Percentiles rank a stretch among this genome's conserved stretches.
Evolutionary conservation across 1,140 invertebrate species (phyloP).

Genomic region (Wasmannia auropunctata): DNA sequence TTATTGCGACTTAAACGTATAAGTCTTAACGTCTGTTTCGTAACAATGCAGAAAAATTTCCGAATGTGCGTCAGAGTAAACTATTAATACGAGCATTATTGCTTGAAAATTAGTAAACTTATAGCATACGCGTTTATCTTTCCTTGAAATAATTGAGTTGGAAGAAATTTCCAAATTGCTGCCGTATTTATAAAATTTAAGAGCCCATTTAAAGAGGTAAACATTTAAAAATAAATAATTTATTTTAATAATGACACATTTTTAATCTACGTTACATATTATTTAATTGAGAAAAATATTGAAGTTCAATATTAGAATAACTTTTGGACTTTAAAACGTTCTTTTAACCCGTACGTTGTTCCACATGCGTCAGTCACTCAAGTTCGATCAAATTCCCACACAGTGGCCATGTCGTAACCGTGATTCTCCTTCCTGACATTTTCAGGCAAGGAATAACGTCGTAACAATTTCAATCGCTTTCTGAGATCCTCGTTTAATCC

Average conservation of each 20-base stretch:
- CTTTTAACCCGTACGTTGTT: neutral
- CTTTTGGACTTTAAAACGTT: conserved; percentile 5
- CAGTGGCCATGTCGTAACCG: conserved; percentile 73
- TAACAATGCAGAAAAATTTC: neutral
- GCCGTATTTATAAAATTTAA: neutral
- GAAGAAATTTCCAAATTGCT: neutral
- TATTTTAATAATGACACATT: neutral
- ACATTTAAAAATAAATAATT: neutral
- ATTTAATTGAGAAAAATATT: neutral
- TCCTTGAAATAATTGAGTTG: neutral
- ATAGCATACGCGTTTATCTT: neutral
- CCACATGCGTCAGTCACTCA: neutral
- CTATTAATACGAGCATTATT: neutral
- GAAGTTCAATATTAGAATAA: neutral
- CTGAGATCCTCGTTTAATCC: conserved; percentile 70
- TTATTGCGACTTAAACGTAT: neutral
- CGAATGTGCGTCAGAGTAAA: neutral
- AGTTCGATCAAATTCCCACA: conserved; percentile 70
- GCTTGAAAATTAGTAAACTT: neutral
- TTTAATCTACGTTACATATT: neutral
- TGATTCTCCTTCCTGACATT: conserved; percentile 77
- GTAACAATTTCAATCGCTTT: conserved; percentile 61
- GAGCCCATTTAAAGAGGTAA: neutral
- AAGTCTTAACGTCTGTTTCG: neutral
- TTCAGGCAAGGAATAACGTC: conserved; percentile 75